Percentiles rank a stretch among this genome's conserved stretches.
These are phyloP conservation scores for Lapara coniferarum DNA, from an alignment of 2,888 invertebrate species.

Conservation along the genomic window DNA sequence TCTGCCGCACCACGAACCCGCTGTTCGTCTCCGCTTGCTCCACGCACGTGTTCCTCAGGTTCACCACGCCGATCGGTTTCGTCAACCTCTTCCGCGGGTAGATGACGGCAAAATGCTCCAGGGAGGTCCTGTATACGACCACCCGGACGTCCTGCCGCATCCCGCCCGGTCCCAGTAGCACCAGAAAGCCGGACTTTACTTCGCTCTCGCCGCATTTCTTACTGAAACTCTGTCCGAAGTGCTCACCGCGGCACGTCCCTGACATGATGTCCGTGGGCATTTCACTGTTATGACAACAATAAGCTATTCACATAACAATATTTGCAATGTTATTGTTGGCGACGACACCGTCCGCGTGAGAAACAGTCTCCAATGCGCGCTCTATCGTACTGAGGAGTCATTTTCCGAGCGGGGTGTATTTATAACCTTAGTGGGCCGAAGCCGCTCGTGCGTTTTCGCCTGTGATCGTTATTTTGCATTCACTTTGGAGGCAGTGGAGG, in stretches of 20 bases:
- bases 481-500: slow-evolving; percentile 54
- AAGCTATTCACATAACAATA: slow-evolving; percentile 50
- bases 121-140: slow-evolving; percentile 85
- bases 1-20: slow-evolving; percentile 84
- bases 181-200: slow-evolving; percentile 85
- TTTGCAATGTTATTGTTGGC: slow-evolving; percentile 47
- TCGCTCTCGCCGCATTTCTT: slow-evolving; percentile 78
- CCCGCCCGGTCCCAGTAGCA: slow-evolving; percentile 82
- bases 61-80: slow-evolving; percentile 85
- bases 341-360: slow-evolving; percentile 37
- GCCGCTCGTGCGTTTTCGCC: slow-evolving; percentile 54
- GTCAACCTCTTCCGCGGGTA: slow-evolving; percentile 86
- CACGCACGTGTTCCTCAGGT: slow-evolving; percentile 84
- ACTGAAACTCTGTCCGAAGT: slow-evolving; percentile 64
- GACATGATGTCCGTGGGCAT: slow-evolving; percentile 74
- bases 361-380: slow-evolving; percentile 40
- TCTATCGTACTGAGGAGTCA: slow-evolving; percentile 57
- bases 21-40: slow-evolving; percentile 75
- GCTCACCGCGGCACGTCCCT: slow-evolving; percentile 56
- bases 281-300: slow-evolving; percentile 56
- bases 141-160: slow-evolving; percentile 85
- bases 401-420: slow-evolving; percentile 55
- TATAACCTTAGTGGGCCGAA: slow-evolving; percentile 57
- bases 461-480: slow-evolving; percentile 65
- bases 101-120: slow-evolving; percentile 86